Conservation (phyloP, 2,888 invertebrate genomes). For the Drosophila ezoana region DNA sequence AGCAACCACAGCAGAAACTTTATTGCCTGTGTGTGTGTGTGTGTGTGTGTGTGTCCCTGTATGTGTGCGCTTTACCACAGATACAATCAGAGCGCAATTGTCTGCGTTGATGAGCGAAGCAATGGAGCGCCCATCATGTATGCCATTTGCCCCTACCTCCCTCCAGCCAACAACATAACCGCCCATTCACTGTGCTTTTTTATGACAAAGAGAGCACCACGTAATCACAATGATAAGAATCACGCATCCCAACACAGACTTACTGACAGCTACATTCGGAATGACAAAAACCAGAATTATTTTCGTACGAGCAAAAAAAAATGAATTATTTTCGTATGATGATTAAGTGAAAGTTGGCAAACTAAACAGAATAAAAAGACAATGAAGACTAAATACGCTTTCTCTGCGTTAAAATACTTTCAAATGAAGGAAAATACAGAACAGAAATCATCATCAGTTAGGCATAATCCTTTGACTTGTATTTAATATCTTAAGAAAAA, state of each 20-base stretch:
- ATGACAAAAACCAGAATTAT: conserved; percentile 53
- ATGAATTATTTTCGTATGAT: conserved; percentile 45
- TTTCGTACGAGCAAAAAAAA: conserved; percentile 34
- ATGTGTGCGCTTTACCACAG: conserved; percentile 45
- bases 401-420: not conserved
- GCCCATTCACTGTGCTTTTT: conserved; percentile 46
- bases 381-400: conserved; percentile 21
- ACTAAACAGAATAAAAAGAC: not conserved
- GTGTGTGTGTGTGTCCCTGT: conserved; percentile 11
- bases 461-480: too few species aligned
- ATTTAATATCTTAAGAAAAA: too few species aligned
- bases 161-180: conserved; percentile 1
- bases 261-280: conserved; percentile 42
- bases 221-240: conserved; percentile 79
- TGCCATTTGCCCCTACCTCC: conserved; percentile 21
- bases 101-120: conserved; percentile 75
- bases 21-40: conserved; percentile 56
- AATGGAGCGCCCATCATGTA: conserved; percentile 50
- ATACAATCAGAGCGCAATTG: conserved; percentile 79
- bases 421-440: not conserved
- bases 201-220: conserved; percentile 70
- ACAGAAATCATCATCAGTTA: too few species aligned
- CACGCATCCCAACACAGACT: conserved; percentile 53
- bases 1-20: conserved; percentile 73
- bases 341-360: conserved; percentile 60